Evolutionary conservation across 2,888 invertebrate genomes (phyloP).

Genomic region (Chymomyza fuscimana): DNA sequence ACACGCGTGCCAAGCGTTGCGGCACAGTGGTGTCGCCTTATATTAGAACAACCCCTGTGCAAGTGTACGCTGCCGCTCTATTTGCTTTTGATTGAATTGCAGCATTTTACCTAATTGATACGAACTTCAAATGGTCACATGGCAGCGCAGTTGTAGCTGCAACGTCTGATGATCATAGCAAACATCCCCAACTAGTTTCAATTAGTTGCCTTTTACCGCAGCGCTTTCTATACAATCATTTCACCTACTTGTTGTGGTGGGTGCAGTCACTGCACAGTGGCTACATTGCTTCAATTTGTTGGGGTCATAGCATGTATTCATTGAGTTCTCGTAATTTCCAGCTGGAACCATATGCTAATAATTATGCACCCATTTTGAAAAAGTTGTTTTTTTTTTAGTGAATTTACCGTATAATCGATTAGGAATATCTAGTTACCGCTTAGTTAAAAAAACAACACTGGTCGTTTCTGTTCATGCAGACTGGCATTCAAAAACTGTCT

Average conservation of each 20-base stretch:
- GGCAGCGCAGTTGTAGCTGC: constrained; percentile 22
- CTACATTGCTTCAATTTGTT: background rate
- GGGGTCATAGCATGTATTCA: no score
- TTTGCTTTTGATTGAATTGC: constrained; percentile 56
- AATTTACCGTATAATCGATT: no score
- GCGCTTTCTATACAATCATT: constrained; percentile 44
- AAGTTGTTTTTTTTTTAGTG: no score
- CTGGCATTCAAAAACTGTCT: no score
- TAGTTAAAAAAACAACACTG: no score
- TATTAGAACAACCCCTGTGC: constrained; percentile 15
- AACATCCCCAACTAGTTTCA: constrained; percentile 53
- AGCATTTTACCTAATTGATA: constrained; percentile 74
- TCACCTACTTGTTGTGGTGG: constrained; percentile 42
- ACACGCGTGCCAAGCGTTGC: constrained; percentile 52
- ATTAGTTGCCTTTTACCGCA: constrained; percentile 51
- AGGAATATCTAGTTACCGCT: no score
- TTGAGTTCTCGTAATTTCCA: background rate
- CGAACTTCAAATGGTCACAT: constrained; percentile 73
- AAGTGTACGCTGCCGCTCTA: constrained; percentile 43
- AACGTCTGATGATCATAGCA: constrained; percentile 17
- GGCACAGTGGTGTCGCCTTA: constrained; percentile 48
- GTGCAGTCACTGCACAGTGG: constrained; percentile 10
- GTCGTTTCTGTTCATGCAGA: no score
- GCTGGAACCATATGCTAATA: background rate
- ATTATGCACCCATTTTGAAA: background rate